Evolutionary conservation across 2,113 vertebrate genomes (phyloP).

Genomic region (Chlorocebus sabaeus): DNA sequence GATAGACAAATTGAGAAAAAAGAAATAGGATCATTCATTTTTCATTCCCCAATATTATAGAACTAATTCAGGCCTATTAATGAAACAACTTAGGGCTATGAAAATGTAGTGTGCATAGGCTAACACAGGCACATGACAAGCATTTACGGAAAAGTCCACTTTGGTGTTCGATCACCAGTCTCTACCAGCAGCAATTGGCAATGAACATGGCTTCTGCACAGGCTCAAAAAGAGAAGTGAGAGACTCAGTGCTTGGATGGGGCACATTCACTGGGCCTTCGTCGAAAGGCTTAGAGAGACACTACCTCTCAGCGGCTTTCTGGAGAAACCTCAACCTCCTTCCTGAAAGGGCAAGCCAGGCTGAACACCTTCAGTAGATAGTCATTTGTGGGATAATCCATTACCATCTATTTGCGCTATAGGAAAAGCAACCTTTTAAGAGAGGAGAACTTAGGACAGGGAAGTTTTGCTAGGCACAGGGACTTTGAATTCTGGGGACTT

Average conservation of each 20-base stretch:
- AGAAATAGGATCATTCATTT: neutral
- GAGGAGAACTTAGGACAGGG: neutral
- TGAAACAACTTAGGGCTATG: neutral
- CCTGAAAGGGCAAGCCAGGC: neutral
- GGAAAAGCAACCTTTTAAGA: neutral
- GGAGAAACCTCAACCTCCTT: neutral
- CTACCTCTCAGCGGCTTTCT: neutral
- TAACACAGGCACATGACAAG: neutral
- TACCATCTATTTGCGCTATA: neutral
- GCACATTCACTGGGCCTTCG: no score
- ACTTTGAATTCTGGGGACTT: neutral
- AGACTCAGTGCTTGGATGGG: neutral
- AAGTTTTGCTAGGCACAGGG: neutral
- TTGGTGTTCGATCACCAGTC: neutral
- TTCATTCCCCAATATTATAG: neutral
- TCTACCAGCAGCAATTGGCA: neutral
- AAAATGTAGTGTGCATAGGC: neutral
- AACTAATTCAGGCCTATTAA: neutral
- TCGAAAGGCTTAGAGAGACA: neutral
- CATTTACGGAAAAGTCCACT: neutral
- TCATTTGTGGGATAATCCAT: no score
- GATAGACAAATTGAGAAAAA: neutral
- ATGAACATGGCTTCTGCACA: rapidly evolving
- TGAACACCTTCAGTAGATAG: neutral
- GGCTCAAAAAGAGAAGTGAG: neutral